Base-by-base conservation (phyloP, 2,888 invertebrate genomes). In the Euclidia mi region DNA sequence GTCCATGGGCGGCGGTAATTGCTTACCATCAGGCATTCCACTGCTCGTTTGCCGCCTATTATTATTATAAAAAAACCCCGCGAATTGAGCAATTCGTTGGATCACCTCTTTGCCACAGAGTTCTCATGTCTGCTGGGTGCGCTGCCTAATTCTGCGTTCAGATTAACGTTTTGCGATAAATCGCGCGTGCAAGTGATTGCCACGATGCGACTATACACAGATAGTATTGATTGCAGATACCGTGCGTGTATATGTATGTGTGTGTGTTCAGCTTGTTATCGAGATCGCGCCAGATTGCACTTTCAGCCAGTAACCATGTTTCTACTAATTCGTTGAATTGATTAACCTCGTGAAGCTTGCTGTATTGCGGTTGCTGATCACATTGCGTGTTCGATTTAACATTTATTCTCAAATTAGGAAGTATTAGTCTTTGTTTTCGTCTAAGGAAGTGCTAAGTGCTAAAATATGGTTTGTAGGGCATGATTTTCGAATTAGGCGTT, bases 141-240 rank as follows among this genome's bases (percentile, higher is more conserved):
- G n/a, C n/a, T n/a, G n/a, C n/a, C 76, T 66, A 81, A 78, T 75
- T 75, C 65, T 63, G 60, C 62, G 50, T 66, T 72, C 66, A 74
- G 67, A 79, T 79, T 74, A 71, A 62, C 65, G 61, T 67, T 78
- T 74, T 65, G 66, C 61, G 70, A 67, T 75, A 78, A 82, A 82
- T 81, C 71, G 78, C 76, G 73, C 78, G 71, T 78, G 65, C 67
- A 78, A 76, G 69, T 76, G 72, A 73, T 56, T 77, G 71, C 52
- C 65, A 61, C 71, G 65, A 69, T 70, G 66, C 61, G 65, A 73
- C n/a, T n/a, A n/a, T n/a, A n/a, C n/a, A n/a, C n/a, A n/a, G n/a
- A n/a, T n/a, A n/a, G 63, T 70, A 71, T 78, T 66, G 77, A 77
- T 72, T 78, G 71, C 50, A 52, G 56, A 72, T 69, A 65, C 60